These are phyloP conservation scores for Aproaerema taeniolella DNA, from an alignment of 2,888 invertebrate species.

Conservation along the genomic window DNA sequence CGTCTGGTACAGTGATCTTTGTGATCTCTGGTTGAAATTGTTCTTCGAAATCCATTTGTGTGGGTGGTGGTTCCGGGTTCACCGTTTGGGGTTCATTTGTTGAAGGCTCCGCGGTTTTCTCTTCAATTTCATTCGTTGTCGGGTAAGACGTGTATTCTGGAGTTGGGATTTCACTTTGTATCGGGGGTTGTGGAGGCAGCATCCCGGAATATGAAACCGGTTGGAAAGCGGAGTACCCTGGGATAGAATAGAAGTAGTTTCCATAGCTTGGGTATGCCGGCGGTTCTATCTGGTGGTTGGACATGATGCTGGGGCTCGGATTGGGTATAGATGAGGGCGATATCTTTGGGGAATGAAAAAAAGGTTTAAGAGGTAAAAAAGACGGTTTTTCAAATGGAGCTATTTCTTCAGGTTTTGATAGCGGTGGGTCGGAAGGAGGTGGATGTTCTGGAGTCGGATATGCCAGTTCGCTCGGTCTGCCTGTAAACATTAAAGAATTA, in stretches of 20 bases:
- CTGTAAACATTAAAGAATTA: background rate
- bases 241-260: constrained; percentile 59
- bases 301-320: constrained; percentile 60
- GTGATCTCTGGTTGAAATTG: constrained; percentile 55
- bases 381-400: constrained; percentile 42
- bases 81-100: constrained; percentile 24
- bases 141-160: constrained; percentile 36
- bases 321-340: constrained; percentile 71
- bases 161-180: constrained; percentile 28
- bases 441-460: background rate
- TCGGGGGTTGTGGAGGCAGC: constrained; percentile 34
- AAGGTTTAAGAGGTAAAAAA: constrained; percentile 48
- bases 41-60: constrained; percentile 62
- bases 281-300: constrained; percentile 46
- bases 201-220: constrained; percentile 50
- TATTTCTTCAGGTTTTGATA: background rate
- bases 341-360: constrained; percentile 61
- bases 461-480: background rate
- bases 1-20: constrained; percentile 31
- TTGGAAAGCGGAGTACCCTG: constrained; percentile 69
- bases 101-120: constrained; percentile 23
- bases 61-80: no score
- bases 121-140: constrained; percentile 19
- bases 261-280: constrained; percentile 53
- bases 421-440: background rate